Conservation (phyloP, 1,140 invertebrate genomes). For the Oedothorax gibbosus region DNA sequence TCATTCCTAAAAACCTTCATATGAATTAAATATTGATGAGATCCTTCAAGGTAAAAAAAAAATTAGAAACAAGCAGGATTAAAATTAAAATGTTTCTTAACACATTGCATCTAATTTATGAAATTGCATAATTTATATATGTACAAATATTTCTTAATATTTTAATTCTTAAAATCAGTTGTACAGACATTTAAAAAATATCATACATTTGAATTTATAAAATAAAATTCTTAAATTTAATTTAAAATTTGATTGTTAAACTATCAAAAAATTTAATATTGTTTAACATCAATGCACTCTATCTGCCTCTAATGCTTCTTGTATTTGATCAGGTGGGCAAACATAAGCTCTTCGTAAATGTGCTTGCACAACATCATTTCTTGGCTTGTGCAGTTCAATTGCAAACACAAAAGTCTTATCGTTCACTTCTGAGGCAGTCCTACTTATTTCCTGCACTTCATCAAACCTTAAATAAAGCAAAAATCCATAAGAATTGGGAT, state of each 20-base stretch:
- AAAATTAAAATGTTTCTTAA: no score
- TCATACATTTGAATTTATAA: no score
- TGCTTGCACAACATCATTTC: conserved; percentile 22
- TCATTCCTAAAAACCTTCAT: no score
- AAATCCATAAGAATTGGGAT: no score
- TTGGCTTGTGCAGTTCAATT: conserved; percentile 30
- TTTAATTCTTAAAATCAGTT: background rate
- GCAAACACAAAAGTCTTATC: conserved; percentile 60
- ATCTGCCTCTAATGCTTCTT: conserved; percentile 33
- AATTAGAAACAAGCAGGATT: no score
- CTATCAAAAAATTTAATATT: background rate
- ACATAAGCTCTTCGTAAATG: conserved; percentile 54
- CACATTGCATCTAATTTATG: background rate
- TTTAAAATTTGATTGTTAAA: conserved; percentile 10
- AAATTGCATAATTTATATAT: background rate
- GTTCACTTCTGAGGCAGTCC: conserved; percentile 41
- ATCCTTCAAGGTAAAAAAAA: no score
- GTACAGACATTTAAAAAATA: background rate
- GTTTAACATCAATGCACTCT: conserved; percentile 3
- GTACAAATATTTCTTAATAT: background rate
- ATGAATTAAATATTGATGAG: no score
- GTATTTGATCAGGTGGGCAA: conserved; percentile 52
- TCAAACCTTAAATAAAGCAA: conserved; percentile 34
- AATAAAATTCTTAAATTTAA: background rate
- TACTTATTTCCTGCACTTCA: conserved; percentile 41